These are phyloP conservation scores for Ptilonorhynchus violaceus DNA, from an alignment of 2,113 vertebrate species.

Conservation along the genomic window DNA sequence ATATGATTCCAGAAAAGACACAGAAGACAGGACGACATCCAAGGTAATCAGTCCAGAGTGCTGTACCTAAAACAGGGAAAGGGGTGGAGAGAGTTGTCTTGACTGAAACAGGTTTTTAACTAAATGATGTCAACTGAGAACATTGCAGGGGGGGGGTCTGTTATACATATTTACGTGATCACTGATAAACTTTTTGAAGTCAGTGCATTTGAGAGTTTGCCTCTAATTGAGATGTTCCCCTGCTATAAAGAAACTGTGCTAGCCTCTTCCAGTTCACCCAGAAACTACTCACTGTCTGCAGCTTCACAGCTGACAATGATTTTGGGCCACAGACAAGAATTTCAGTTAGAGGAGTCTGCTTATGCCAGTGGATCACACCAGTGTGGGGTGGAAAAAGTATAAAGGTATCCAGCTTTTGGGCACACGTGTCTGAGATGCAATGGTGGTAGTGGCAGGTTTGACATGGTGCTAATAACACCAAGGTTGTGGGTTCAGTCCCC, in stretches of 20 bases:
- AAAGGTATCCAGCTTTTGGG: background rate
- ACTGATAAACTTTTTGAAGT: background rate
- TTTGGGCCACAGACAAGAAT: background rate
- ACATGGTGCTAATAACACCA: background rate
- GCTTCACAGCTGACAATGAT: background rate
- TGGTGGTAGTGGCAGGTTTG: background rate
- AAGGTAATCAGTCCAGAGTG: background rate
- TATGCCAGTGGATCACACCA: background rate
- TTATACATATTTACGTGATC: background rate
- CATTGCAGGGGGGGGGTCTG: background rate
- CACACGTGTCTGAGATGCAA: background rate
- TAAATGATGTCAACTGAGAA: background rate
- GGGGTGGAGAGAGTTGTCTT: background rate
- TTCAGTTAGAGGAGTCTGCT: background rate
- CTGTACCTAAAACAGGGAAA: background rate
- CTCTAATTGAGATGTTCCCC: background rate
- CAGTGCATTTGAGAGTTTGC: background rate
- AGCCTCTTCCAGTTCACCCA: background rate
- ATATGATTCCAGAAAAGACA: background rate
- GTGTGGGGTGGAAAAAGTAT: background rate
- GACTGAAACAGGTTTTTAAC: background rate
- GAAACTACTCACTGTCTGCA: background rate
- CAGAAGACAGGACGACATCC: background rate
- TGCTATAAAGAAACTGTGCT: background rate
- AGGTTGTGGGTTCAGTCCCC: rapidly evolving